phyloP scores from a whole-genome alignment of 2,888 invertebrate species.

The Petrolisthes manimaculis region DNA sequence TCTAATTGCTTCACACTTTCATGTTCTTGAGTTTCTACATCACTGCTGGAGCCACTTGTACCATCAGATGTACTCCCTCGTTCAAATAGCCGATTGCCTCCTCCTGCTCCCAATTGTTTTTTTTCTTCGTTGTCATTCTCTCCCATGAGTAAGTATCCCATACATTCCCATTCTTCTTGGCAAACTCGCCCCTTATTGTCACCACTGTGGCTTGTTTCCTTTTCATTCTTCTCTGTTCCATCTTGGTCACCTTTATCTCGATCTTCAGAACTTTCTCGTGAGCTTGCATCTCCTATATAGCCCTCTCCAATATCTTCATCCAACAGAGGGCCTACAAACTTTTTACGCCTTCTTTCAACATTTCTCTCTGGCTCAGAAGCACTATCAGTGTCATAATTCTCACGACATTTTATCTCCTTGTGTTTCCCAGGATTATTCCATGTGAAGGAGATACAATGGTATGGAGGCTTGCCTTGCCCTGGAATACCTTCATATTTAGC shows the following conservation, averaged over 20 bases:
- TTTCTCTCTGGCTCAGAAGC: slow-evolving; percentile 48
- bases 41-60: slow-evolving; percentile 62
- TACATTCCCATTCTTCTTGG: slow-evolving; percentile 62
- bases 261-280: slow-evolving; percentile 62
- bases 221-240: slow-evolving; percentile 33
- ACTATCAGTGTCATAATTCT: slow-evolving; percentile 53
- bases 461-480: slow-evolving; percentile 18
- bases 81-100: slow-evolving; percentile 45
- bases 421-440: slow-evolving; percentile 41
- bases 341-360: slow-evolving; percentile 46
- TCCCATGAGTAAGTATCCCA: slow-evolving; percentile 49
- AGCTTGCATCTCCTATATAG: slow-evolving; percentile 60
- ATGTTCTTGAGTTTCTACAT: slow-evolving; percentile 49
- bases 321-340: slow-evolving; percentile 48
- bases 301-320: slow-evolving; percentile 58
- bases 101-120: slow-evolving; percentile 20
- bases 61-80: slow-evolving; percentile 60
- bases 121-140: slow-evolving; percentile 36
- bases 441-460: slow-evolving; percentile 47
- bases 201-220: neutral
- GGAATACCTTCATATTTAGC: slow-evolving; percentile 25
- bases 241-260: slow-evolving; percentile 55
- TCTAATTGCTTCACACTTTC: slow-evolving; percentile 57
- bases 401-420: slow-evolving; percentile 34
- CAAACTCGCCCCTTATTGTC: slow-evolving; percentile 27